Evolutionary conservation across 2,113 vertebrate species (phyloP).

Genomic region (Urocolius indicus): DNA sequence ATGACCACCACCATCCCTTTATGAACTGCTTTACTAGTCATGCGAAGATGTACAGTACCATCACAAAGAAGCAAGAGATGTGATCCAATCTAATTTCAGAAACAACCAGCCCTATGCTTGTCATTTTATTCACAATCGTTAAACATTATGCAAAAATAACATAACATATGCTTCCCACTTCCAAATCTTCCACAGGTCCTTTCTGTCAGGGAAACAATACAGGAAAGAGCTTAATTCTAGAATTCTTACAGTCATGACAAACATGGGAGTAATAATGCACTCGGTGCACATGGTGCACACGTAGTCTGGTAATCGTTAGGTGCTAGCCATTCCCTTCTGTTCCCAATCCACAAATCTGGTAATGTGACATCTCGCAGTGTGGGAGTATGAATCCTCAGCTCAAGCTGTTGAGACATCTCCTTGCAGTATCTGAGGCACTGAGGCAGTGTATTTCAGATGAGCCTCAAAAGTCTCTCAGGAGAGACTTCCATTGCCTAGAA

Average conservation of each 20-base stretch:
- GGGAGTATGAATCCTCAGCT: conserved; percentile 44
- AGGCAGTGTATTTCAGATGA: not conserved
- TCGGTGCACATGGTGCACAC: not conserved
- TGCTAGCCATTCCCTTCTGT: conserved; percentile 59
- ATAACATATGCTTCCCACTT: not conserved
- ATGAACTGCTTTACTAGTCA: not conserved
- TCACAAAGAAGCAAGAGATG: not conserved
- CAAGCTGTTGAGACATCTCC: conserved; percentile 44
- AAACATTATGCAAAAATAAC: not conserved
- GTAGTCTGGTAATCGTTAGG: not conserved
- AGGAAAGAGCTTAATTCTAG: not conserved
- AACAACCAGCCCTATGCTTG: not conserved
- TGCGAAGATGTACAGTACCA: not conserved
- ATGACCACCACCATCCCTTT: not conserved
- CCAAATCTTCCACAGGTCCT: not conserved
- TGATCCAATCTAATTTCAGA: not conserved
- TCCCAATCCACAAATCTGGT: conserved; percentile 27
- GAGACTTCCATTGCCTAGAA: not conserved
- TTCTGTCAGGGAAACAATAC: not conserved
- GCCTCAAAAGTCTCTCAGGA: not conserved
- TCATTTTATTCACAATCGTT: not conserved
- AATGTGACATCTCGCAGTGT: conserved; percentile 27
- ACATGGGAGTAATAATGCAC: not conserved
- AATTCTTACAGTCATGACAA: not conserved
- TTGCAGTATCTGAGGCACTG: not conserved